A percentile compares a stretch with the other conserved stretches of the same genome.
Conservation (phyloP, 2,888 invertebrate genomes). For the Orthosia gracilis region DNA sequence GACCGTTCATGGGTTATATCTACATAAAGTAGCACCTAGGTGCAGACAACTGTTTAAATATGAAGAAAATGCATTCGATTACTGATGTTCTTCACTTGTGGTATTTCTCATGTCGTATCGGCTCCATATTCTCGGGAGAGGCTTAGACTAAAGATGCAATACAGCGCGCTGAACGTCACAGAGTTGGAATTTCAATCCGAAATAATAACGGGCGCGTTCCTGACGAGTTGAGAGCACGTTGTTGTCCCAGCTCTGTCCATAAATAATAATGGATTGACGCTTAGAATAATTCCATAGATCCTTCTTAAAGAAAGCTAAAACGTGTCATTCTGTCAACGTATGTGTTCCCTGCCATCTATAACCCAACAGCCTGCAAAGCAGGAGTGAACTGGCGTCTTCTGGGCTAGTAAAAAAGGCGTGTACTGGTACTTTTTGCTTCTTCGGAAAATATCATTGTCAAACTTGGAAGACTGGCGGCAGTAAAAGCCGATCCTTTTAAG, state of each 20-base stretch:
- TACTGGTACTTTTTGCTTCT: not conserved
- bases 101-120: constrained; percentile 34
- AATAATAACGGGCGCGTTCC: constrained; percentile 45
- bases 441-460: not conserved
- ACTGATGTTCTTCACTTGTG: constrained; percentile 29
- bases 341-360: too few species aligned
- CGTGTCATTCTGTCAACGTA: too few species aligned
- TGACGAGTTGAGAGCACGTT: constrained; percentile 26
- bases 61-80: constrained; percentile 11
- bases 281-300: constrained; percentile 4
- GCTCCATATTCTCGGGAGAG: constrained; percentile 2
- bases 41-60: constrained; percentile 10
- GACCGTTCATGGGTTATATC: constrained; percentile 8
- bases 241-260: constrained; percentile 3
- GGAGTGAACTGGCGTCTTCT: not conserved
- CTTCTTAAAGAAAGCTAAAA: not conserved
- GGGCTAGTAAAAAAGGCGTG: too few species aligned
- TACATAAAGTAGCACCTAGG: constrained; percentile 36
- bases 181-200: constrained; percentile 46
- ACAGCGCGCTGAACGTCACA: constrained; percentile 9
- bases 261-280: constrained; percentile 4
- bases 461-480: not conserved
- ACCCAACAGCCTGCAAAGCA: not conserved
- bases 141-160: constrained; percentile 20
- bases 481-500: constrained; percentile 9